Conservation (phyloP, 1,140 invertebrate species). For the Nasonia vitripennis region DNA sequence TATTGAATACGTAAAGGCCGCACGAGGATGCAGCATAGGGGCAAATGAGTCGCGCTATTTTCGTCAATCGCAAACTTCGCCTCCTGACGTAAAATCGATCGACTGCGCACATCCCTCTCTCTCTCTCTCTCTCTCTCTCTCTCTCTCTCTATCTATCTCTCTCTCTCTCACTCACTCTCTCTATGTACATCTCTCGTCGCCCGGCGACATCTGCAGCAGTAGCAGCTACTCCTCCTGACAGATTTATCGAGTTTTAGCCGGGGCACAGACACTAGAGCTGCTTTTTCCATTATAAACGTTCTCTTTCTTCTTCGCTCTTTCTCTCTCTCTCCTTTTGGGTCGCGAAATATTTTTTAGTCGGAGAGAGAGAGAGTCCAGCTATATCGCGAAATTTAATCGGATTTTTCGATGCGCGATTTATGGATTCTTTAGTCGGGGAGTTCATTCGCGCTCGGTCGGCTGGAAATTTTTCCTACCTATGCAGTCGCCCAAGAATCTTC, state of each 20-base stretch:
- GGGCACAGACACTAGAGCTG: background rate
- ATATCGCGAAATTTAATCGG: background rate
- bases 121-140: background rate
- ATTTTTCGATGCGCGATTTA: background rate
- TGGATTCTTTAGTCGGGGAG: background rate
- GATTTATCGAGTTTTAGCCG: slow-evolving; percentile 24
- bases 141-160: background rate
- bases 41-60: slow-evolving; percentile 30
- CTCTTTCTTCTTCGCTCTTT: background rate
- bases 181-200: background rate
- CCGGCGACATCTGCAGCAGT: slow-evolving; percentile 19
- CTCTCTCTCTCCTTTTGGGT: background rate
- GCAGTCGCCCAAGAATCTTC: background rate
- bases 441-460: background rate
- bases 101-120: background rate
- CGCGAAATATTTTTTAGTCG: slow-evolving; percentile 5
- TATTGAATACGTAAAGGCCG: background rate
- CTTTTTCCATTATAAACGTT: slow-evolving; percentile 16
- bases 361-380: background rate
- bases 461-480: background rate
- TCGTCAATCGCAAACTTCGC: slow-evolving; percentile 9
- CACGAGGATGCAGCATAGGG: background rate
- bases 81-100: slow-evolving; percentile 25
- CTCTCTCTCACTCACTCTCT: background rate
- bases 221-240: background rate